phyloP scores from a whole-genome alignment of 2,113 vertebrate species.

The Collichthys lucidus region DNA sequence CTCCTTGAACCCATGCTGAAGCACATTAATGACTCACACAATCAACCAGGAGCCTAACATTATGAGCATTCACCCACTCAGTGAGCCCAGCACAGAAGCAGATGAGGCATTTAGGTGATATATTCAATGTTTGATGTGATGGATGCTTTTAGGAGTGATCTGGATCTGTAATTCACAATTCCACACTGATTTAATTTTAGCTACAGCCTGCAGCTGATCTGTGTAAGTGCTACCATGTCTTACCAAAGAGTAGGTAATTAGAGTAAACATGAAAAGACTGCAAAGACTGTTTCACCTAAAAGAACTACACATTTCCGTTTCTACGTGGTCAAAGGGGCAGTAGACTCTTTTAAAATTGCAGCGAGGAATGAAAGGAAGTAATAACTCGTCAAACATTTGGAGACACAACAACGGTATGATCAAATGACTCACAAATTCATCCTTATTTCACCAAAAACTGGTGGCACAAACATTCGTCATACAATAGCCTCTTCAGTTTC shows the following conservation, averaged over 20 bases:
- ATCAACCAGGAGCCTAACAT: conserved; percentile 35
- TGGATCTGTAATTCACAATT: conserved; percentile 28
- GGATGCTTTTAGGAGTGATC: conserved; percentile 30
- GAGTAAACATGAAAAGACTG: conserved; percentile 20
- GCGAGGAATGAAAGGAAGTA: background rate
- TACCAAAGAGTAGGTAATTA: conserved; percentile 27
- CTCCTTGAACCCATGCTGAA: conserved; percentile 31
- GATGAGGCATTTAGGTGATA: conserved; percentile 20
- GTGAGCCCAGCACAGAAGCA: conserved; percentile 13
- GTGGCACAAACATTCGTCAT: conserved; percentile 41
- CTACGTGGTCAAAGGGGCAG: conserved; percentile 7
- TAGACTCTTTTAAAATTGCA: background rate
- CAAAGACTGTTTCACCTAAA: background rate
- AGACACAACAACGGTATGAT: conserved; percentile 7
- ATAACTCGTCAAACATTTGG: background rate
- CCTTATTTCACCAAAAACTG: conserved; percentile 32
- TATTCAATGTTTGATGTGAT: conserved; percentile 23
- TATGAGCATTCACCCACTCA: conserved; percentile 39
- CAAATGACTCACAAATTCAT: conserved; percentile 43
- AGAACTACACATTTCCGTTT: conserved; percentile 2
- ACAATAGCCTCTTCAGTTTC: conserved; percentile 67
- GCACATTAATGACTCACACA: conserved; percentile 53
- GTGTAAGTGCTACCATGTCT: conserved; percentile 17
- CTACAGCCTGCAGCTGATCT: conserved; percentile 16
- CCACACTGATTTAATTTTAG: conserved; percentile 3